Base-by-base conservation (phyloP, 2,113 vertebrate species). In the Ptilonorhynchus violaceus region DNA sequence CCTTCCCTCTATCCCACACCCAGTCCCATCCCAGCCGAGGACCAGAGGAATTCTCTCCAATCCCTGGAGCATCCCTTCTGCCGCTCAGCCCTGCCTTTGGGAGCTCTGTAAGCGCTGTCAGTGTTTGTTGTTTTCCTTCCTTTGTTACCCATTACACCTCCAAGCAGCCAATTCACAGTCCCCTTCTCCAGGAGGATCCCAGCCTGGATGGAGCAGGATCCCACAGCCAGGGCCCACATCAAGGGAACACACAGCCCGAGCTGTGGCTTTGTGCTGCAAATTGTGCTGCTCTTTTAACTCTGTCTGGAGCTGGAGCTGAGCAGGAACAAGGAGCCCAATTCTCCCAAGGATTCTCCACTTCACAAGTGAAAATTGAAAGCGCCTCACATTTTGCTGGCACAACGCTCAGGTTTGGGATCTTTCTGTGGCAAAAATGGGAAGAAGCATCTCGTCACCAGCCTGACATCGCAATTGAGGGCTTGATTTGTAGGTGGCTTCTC, bases 331-430 rank as follows among this genome's bases (percentile, higher is more conserved):
- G 28, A 87, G 23, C 69, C 44, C 25, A 17, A 22, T 35, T 50
- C 88, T 59, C 92, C 52, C 47, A 37, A 80, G 89, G 66, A 23
- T 74, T 81, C 59, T 70, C 47, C 60, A 10, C n/a, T 31, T n/a
- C 2, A 0, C 3, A 3, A 0, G 4, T 14, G 42, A 27, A 63
- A 87, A 30, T 44, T 6, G 31, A 66, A 44, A 33, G 6, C 2
- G 27, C 28, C 25, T 68, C 1, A 0, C 46, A 0, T 55, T 82
- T 62, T 3, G 2, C 72, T 8, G 8, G 37, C 1, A 0, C 49
- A 6, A 5, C 15, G 1, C 37, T 39, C 46, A 3, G 21, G 23
- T 70, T 37, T 37, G 1, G 31, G 19, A 3, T 49, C 3, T 0
- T 46, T 22, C 87, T 53, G 35, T 6, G 35, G 50, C 47, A 59